Base-by-base conservation (phyloP, 2,888 invertebrate genomes). In the Hemistola chrysoprasaria region DNA sequence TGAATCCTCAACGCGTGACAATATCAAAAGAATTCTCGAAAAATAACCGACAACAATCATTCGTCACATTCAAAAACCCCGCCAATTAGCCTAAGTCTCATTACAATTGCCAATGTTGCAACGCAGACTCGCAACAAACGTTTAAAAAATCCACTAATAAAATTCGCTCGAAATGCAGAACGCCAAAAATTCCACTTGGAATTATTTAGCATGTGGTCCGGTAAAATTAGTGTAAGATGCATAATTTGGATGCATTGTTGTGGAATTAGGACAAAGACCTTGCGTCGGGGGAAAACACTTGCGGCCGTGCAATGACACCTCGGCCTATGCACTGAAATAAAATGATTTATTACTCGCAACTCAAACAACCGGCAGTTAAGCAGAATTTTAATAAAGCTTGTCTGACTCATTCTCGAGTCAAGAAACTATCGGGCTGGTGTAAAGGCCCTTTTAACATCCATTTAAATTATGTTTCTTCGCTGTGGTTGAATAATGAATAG, bases 251-350 rank as follows among this genome's bases (percentile, higher is more conserved):
- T 35, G 45, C 40, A 45, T 45, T 45, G 45, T 45, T 41, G 33
- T 48, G 51, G 41, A 62, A 59, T 57, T 62, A 55, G 60, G 59
- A 36, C 60, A 46, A 52, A 55, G 55, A 59, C 50, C n/a, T n/a
- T n/a, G n/a, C 59, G 50, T 31, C 20, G 31, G 28, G 46, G 50
- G 46, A 38, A 53, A 45, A 54, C 48, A 52, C 35, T 36, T 28
- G 32, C 10, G 33, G 10, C 10, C 36, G 47, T 37, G 11, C 51
- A 36, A 36, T 43, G 44, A 43, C 49, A 50, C 45, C 29, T 31
- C 28, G 25, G 34, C 27, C 30, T 40, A 47, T 43, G 46, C 36
- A 50, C 38, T 43, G 40, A 34, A 33, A 42, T 41, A 41, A 36
- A 36, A 41, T 41, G 43, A 43, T 43, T 38, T 43, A 43, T 43